Percentiles rank a stretch among this genome's conserved stretches.
phyloP scores from a whole-genome alignment of 2,113 vertebrate species.

The Xenotilapia flavipinnis region DNA sequence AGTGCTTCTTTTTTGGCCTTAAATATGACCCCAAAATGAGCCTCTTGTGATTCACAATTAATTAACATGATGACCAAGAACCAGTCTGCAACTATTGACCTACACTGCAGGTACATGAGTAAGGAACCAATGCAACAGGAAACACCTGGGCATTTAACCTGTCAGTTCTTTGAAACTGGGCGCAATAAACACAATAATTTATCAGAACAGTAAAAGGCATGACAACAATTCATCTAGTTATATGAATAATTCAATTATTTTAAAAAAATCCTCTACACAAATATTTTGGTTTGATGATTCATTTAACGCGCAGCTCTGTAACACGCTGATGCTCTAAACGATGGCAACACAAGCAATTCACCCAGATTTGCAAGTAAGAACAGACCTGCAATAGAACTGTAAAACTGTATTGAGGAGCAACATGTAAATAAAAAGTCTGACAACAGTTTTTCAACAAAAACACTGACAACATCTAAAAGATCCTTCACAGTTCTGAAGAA shows the following conservation, averaged over 20 bases:
- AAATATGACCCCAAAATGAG: background rate
- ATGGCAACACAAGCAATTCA: background rate
- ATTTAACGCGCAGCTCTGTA: background rate
- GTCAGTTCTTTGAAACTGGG: background rate
- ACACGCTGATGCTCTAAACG: background rate
- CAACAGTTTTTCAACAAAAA: background rate
- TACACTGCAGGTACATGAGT: background rate
- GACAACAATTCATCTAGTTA: background rate
- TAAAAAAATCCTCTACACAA: background rate
- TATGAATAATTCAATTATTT: background rate
- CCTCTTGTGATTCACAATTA: background rate
- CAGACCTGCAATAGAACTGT: background rate
- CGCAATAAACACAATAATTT: background rate
- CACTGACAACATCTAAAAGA: background rate
- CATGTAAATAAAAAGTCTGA: background rate
- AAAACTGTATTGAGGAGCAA: background rate
- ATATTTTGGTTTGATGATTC: background rate
- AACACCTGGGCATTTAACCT: background rate
- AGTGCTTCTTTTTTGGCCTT: background rate
- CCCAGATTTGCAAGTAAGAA: background rate
- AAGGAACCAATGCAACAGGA: background rate
- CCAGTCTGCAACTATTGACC: background rate
- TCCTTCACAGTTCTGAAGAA: background rate
- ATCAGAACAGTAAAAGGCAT: background rate
- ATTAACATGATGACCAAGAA: background rate